phyloP scores from a whole-genome alignment of 2,888 invertebrate genomes.

The Parasteatoda lunata region DNA sequence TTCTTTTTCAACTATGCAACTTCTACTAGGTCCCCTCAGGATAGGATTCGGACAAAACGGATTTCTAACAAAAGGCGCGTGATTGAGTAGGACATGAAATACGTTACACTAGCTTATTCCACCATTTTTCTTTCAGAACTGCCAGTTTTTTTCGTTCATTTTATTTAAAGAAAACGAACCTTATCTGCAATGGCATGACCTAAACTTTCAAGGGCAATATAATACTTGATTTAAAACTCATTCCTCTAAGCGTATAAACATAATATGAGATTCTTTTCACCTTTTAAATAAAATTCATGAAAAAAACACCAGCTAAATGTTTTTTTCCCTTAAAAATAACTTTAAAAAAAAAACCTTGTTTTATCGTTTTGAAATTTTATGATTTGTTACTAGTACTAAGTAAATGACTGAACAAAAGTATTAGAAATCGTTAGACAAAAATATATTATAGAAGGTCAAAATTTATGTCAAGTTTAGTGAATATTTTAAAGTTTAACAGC shows the following conservation, averaged over 20 bases:
- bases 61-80: constrained; percentile 26
- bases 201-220: constrained; percentile 15
- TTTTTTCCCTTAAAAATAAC: too few species aligned
- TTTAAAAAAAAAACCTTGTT: too few species aligned
- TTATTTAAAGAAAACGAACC: constrained; percentile 7
- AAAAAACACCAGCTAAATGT: too few species aligned
- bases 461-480: too few species aligned
- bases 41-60: background rate
- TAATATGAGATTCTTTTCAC: too few species aligned
- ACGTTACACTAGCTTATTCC: constrained; percentile 28
- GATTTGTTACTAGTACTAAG: too few species aligned
- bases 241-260: background rate
- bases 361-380: too few species aligned
- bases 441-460: too few species aligned
- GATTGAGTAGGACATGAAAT: constrained; percentile 55
- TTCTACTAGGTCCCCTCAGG: background rate
- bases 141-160: background rate
- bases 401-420: too few species aligned
- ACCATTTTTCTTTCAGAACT: constrained; percentile 14
- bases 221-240: constrained; percentile 1
- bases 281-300: too few species aligned
- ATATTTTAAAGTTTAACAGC: too few species aligned
- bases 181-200: constrained; percentile 14
- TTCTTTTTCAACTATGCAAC: background rate
- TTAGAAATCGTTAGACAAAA: too few species aligned